Base-by-base conservation (phyloP, 2,113 vertebrate genomes). In the Xyrauchen texanus region DNA sequence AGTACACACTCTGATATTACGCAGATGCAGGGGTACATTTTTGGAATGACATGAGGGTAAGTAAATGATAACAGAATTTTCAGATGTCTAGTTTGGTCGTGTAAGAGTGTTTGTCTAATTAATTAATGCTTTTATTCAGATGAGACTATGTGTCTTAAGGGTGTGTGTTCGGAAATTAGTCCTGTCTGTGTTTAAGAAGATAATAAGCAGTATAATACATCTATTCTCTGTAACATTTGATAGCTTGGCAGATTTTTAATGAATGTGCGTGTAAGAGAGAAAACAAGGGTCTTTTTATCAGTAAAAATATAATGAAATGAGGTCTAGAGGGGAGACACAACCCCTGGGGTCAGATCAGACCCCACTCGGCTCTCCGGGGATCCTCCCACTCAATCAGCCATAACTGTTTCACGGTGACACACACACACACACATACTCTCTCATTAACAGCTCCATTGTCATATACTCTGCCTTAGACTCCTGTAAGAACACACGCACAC, bases 331-430 rank as follows among this genome's bases (percentile, higher is more conserved):
- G 12, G 45, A 75, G 60, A 63, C 60, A 63, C 4, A 45, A 75
- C 60, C 72, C 60, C 46, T 63, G 16, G 16, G 72, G 72, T 75
- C 72, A 75, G 51, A 75, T 63, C 60, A 75, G 60, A 16, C 46
- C 72, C 16, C 58, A 34, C 45, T 49, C 45, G 47, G 45, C 42
- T 51, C 71, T 63, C 60, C 8, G 0, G 60, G 12, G 72, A 75
- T 15, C 72, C 47, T 63, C 46, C 60, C 60, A 15, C 72, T 16
- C 15, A 42, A 62, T 75, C 55, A 45, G 68, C 42, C 15, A 5
- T 15, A 71, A 71, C 68, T 45, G 68, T 71, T 71, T 71, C 53
- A 15, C 8, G 53, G 58, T 16, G 15, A 61, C 7, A 45, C n/a
- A 61, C 42, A 61, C 70, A 47, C n/a, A 61, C 15, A 63, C 21